phyloP scores from a whole-genome alignment of 2,797 vertebrate species.

The Gephyroberyx darwinii region DNA sequence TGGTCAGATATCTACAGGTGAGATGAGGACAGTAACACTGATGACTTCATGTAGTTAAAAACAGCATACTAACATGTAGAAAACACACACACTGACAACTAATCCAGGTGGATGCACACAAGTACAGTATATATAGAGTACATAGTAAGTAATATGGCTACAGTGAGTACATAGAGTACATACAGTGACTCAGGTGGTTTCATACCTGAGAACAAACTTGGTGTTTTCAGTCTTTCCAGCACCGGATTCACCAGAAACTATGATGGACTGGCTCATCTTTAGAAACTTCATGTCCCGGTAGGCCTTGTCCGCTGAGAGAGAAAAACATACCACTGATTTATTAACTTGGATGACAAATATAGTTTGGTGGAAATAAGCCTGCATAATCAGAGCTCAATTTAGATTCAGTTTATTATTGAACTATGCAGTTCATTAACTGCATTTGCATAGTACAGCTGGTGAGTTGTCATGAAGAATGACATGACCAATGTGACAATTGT shows the following conservation, averaged over 20 bases:
- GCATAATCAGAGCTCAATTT: no score
- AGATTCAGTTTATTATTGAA: no score
- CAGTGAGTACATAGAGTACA: no score
- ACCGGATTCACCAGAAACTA: conserved; percentile 98
- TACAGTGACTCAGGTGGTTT: neutral
- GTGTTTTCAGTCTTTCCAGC: conserved; percentile 99
- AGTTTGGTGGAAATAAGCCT: no score
- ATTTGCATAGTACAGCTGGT: neutral
- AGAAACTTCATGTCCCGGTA: conserved; percentile 98
- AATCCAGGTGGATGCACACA: no score
- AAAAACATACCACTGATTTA: conserved; percentile 14
- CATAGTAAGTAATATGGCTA: no score
- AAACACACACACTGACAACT: neutral
- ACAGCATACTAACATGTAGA: no score
- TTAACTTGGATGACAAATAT: neutral
- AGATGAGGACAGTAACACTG: conserved; percentile 11
- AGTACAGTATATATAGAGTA: no score
- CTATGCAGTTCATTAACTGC: no score
- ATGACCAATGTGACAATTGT: neutral
- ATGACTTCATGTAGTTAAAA: neutral
- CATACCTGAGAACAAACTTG: conserved; percentile 97
- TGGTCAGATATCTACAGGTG: conserved; percentile 91
- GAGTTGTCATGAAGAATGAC: neutral
- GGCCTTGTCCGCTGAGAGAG: conserved; percentile 91
- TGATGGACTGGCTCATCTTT: conserved; percentile 98